Percentiles rank a stretch among this genome's conserved stretches.
phyloP scores from a whole-genome alignment of 2,888 invertebrate genomes.

The Amiota mariae region DNA sequence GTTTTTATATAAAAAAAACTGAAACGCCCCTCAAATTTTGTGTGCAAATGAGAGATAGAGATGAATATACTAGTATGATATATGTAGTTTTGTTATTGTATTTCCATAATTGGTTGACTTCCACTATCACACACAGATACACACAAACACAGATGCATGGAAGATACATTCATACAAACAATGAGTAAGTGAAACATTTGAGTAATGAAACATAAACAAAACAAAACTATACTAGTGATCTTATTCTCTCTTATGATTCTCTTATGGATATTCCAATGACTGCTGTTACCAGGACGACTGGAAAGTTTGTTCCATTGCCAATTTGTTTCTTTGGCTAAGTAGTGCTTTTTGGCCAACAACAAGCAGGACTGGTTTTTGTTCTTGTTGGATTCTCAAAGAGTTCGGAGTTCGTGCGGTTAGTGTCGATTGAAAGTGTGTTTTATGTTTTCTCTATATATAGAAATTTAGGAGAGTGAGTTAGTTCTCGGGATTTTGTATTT shows the following conservation, averaged over 20 bases:
- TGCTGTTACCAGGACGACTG: constrained; percentile 65
- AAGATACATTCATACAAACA: neutral
- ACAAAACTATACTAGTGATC: constrained; percentile 5
- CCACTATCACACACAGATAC: constrained; percentile 46
- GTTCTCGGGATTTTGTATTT: too few relatives aligned
- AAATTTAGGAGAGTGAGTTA: too few relatives aligned
- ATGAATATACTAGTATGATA: neutral
- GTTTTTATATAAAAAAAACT: neutral
- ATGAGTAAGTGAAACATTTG: constrained; percentile 38
- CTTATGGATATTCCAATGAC: constrained; percentile 15
- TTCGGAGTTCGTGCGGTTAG: constrained; percentile 66
- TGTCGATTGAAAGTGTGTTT: constrained; percentile 16
- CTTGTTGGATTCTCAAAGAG: constrained; percentile 74
- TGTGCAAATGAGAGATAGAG: constrained; percentile 47
- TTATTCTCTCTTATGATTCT: neutral
- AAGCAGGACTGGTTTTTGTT: constrained; percentile 73
- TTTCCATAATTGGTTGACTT: constrained; percentile 58
- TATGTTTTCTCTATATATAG: constrained; percentile 7
- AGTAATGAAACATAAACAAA: constrained; percentile 19
- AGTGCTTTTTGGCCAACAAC: constrained; percentile 50
- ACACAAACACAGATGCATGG: neutral
- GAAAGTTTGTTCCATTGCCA: constrained; percentile 55
- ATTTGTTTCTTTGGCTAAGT: constrained; percentile 40
- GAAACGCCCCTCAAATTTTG: constrained; percentile 53
- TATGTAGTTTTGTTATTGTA: constrained; percentile 8